These are phyloP conservation scores for Harpalus rubripes DNA, from an alignment of 2,888 invertebrate species.

Conservation along the genomic window DNA sequence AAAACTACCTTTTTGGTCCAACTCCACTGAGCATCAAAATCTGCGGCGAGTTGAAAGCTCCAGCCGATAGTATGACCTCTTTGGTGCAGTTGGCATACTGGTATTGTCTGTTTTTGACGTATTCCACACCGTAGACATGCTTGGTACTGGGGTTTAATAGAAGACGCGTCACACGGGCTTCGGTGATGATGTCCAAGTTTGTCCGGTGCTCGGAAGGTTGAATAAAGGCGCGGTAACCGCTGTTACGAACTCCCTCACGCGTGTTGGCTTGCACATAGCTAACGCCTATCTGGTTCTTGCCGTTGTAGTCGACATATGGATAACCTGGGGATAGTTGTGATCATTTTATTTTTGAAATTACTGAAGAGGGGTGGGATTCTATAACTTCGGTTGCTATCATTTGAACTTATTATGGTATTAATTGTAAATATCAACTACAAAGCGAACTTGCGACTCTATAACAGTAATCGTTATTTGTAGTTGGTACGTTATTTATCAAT, in stretches of 20 bases:
- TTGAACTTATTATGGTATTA: no score
- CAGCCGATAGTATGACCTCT: constrained; percentile 92
- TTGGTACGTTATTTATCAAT: no score
- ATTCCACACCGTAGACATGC: constrained; percentile 82
- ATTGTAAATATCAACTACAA: no score
- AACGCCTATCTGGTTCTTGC: constrained; percentile 78
- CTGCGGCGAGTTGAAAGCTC: constrained; percentile 93
- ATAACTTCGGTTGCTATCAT: no score
- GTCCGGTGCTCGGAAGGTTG: constrained; percentile 79
- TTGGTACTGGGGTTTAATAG: constrained; percentile 77
- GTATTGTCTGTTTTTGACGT: constrained; percentile 78
- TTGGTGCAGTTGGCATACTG: constrained; percentile 81
- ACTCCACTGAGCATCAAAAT: constrained; percentile 92
- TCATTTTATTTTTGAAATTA: not conserved
- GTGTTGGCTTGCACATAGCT: constrained; percentile 82
- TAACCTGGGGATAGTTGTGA: constrained; percentile 65
- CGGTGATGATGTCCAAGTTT: constrained; percentile 81
- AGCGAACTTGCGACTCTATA: no score
- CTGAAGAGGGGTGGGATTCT: no score
- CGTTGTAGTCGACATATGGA: constrained; percentile 70
- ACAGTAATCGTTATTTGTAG: no score
- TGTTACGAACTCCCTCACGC: constrained; percentile 82
- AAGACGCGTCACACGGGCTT: constrained; percentile 79
- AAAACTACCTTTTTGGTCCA: constrained; percentile 79
- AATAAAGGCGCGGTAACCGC: constrained; percentile 83